These are phyloP conservation scores for Theristicus caerulescens DNA, from an alignment of 2,113 vertebrate species.

Conservation along the genomic window DNA sequence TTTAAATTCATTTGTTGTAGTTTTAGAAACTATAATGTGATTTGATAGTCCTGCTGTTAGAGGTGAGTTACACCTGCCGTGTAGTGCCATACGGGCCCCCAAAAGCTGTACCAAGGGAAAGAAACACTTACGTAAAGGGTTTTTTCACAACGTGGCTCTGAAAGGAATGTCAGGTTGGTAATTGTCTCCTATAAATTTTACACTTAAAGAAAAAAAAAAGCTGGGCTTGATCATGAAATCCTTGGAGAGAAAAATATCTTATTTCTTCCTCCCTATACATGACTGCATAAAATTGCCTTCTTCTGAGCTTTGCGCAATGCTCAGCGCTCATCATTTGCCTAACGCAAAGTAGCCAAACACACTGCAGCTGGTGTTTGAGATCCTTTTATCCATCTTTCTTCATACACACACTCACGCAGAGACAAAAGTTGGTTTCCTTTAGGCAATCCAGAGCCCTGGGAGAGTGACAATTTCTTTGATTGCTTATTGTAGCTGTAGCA, in stretches of 20 bases:
- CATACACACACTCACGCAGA: not conserved
- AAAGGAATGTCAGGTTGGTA: not conserved
- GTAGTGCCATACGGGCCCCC: not conserved
- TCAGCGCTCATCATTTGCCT: not conserved
- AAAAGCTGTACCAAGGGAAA: not conserved
- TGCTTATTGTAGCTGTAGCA: conserved; percentile 41
- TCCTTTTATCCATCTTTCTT: conserved; percentile 27
- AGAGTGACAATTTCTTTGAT: conserved; percentile 42
- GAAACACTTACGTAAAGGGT: not conserved
- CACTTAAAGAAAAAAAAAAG: not conserved
- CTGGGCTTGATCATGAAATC: not conserved
- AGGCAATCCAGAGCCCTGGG: conserved; percentile 36
- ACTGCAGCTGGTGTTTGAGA: conserved; percentile 41
- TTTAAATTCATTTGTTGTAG: not conserved
- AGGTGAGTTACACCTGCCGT: not conserved
- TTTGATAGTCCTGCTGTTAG: not conserved
- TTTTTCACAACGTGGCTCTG: not conserved
- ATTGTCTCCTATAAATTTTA: not conserved
- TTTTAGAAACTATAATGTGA: not conserved
- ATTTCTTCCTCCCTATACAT: not conserved
- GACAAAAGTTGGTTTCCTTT: conserved; percentile 37
- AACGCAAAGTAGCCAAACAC: conserved; percentile 15
- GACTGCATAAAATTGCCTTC: not conserved
- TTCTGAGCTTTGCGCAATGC: not conserved
- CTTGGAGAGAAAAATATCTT: not conserved